Evolutionary conservation across 1,140 invertebrate species (phyloP).

Genomic region (Tetragnatha versicolor): DNA sequence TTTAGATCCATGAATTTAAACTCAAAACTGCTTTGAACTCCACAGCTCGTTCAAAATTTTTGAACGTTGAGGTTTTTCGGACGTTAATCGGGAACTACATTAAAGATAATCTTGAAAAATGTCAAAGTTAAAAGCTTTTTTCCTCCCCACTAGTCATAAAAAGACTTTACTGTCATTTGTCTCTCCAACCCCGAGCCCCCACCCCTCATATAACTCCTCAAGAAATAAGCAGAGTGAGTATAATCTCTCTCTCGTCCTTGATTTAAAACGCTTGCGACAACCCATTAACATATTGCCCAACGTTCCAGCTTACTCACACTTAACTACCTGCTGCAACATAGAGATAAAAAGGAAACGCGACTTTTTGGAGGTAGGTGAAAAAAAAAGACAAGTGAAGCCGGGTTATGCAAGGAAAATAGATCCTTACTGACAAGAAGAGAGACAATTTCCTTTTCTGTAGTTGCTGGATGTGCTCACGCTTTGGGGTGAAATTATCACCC

Average conservation of each 20-base stretch:
- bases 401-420: background rate
- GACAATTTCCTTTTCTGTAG: background rate
- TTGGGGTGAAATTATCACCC: background rate
- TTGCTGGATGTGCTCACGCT: too few relatives aligned
- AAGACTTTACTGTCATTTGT: too few relatives aligned
- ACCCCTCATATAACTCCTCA: background rate
- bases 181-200: too few relatives aligned
- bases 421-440: background rate
- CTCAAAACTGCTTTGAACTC: too few relatives aligned
- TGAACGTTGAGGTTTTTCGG: too few relatives aligned
- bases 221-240: background rate
- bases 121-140: too few relatives aligned
- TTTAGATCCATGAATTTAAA: too few relatives aligned
- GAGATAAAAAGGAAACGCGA: slow-evolving; percentile 1
- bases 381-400: background rate
- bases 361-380: background rate
- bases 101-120: too few relatives aligned
- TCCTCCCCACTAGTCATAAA: too few relatives aligned
- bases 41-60: too few relatives aligned
- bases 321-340: background rate
- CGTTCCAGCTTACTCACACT: slow-evolving; percentile 21
- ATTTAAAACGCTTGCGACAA: slow-evolving; percentile 34
- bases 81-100: too few relatives aligned
- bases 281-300: slow-evolving; percentile 8
- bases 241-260: slow-evolving; percentile 12